Evolutionary conservation across 2,113 vertebrate genomes (phyloP).

Genomic region (Hypanus sabinus): DNA sequence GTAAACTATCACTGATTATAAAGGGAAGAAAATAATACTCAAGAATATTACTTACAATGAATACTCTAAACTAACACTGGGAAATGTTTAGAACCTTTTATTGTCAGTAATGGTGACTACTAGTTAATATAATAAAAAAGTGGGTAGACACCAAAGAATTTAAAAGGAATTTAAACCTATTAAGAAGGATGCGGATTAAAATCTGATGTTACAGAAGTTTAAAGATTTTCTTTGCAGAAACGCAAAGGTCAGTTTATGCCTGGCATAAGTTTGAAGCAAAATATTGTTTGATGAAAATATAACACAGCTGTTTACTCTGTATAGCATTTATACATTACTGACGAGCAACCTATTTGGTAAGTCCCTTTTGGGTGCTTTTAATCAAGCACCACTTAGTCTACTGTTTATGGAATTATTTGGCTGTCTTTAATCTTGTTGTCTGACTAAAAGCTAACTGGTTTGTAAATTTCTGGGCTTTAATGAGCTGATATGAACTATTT

Average conservation of each 20-base stretch:
- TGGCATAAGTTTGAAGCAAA: slow-evolving; percentile 13
- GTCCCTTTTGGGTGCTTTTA: background rate
- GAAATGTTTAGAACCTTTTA: background rate
- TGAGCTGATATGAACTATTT: background rate
- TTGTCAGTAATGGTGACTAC: slow-evolving; percentile 7
- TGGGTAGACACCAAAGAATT: slow-evolving; percentile 34
- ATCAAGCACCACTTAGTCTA: background rate
- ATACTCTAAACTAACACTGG: slow-evolving; percentile 1
- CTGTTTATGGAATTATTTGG: background rate
- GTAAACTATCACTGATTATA: slow-evolving; percentile 18
- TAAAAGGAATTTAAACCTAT: slow-evolving; percentile 29
- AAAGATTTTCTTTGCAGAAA: slow-evolving; percentile 5
- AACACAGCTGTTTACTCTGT: slow-evolving; percentile 24
- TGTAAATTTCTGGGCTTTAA: background rate
- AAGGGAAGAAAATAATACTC: slow-evolving; percentile 15
- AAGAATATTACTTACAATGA: slow-evolving; percentile 31
- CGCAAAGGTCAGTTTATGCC: slow-evolving; percentile 8
- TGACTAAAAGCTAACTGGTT: background rate
- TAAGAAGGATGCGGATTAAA: slow-evolving; percentile 31
- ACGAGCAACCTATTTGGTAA: background rate
- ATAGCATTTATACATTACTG: background rate
- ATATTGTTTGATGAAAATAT: slow-evolving; percentile 33
- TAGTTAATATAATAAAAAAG: slow-evolving; percentile 20
- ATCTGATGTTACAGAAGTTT: slow-evolving; percentile 15
- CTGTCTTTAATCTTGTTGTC: background rate